Evolutionary conservation across 2,797 vertebrate species (phyloP).

Genomic region (Natrix natrix): DNA sequence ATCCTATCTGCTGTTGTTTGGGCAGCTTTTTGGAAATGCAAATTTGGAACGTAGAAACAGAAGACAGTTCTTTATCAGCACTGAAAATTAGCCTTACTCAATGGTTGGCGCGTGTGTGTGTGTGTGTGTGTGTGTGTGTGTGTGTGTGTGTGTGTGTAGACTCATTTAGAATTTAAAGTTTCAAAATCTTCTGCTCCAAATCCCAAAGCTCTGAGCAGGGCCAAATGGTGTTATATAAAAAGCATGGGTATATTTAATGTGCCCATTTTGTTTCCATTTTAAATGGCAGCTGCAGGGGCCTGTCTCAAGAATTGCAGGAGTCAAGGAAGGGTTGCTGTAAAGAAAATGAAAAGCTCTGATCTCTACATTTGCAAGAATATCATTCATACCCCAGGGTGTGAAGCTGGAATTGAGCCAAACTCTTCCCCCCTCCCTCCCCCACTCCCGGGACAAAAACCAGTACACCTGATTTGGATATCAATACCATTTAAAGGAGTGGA

Average conservation of each 20-base stretch:
- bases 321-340: background rate
- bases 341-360: background rate
- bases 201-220: background rate
- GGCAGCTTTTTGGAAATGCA: background rate
- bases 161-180: background rate
- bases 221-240: background rate
- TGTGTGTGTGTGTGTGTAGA: too few species aligned
- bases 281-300: background rate
- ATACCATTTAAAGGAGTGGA: conserved; percentile 19
- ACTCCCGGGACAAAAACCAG: background rate
- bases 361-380: fast-evolving
- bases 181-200: background rate
- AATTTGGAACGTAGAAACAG: background rate
- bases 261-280: background rate
- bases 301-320: background rate
- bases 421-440: background rate
- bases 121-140: background rate
- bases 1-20: background rate
- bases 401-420: fast-evolving
- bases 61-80: background rate
- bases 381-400: background rate
- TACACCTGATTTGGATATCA: background rate
- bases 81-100: background rate
- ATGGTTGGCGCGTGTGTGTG: background rate
- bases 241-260: background rate